Conservation (phyloP, 1,140 invertebrate genomes). For the Piezodorus guildinii region DNA sequence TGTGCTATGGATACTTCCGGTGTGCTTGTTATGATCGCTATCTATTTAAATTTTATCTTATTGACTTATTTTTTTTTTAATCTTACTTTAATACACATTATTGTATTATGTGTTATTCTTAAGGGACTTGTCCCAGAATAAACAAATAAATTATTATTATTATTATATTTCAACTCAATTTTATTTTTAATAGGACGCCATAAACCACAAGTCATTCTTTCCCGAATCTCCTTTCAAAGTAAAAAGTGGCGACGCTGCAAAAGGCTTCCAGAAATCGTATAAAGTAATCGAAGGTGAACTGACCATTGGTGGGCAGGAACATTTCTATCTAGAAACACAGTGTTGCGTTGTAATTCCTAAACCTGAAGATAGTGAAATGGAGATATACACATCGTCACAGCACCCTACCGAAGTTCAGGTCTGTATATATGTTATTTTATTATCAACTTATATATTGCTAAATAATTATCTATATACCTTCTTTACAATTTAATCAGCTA, state of each 20-base stretch:
- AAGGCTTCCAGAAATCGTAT: conserved; percentile 42
- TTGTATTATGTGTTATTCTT: no score
- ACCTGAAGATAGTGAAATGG: conserved; percentile 71
- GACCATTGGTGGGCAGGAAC: conserved; percentile 82
- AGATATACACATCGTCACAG: conserved; percentile 74
- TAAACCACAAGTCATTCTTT: conserved; percentile 56
- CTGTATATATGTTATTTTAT: conserved; percentile 3
- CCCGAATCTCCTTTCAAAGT: conserved; percentile 40
- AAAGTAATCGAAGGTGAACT: conserved; percentile 57
- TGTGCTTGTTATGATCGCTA: no score
- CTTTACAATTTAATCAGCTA: no score
- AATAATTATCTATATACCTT: no score
- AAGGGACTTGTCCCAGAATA: no score
- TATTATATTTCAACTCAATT: no score
- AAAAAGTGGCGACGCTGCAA: conserved; percentile 50
- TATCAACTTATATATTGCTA: no score
- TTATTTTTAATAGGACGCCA: conserved; percentile 49
- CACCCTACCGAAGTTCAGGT: conserved; percentile 61
- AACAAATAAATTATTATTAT: no score
- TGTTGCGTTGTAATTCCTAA: conserved; percentile 60
- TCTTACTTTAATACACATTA: no score
- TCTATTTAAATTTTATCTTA: no score
- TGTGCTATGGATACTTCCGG: no score
- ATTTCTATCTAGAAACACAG: conserved; percentile 92
- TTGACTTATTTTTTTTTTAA: no score